Conservation (phyloP, 2,113 vertebrate species). For the Eurypyga helias region DNA sequence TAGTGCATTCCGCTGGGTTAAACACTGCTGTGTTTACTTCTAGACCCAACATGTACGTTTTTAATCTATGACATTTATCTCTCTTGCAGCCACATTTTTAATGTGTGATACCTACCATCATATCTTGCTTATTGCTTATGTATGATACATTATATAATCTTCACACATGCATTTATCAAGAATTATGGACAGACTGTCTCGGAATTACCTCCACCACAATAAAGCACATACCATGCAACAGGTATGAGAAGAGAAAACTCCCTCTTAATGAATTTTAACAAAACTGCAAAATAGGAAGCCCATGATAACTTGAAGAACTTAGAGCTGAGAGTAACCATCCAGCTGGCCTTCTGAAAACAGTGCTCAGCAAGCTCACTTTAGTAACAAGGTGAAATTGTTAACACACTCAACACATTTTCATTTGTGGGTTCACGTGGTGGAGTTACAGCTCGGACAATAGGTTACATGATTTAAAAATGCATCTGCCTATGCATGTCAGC, state of each 20-base stretch:
- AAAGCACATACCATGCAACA: neutral
- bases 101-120: neutral
- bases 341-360: neutral
- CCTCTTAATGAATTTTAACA: neutral
- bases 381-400: neutral
- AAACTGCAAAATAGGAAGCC: neutral
- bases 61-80: neutral
- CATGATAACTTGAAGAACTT: neutral
- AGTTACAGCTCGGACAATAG: neutral
- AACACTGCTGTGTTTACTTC: neutral
- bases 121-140: neutral
- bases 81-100: neutral
- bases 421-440: neutral
- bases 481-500: neutral
- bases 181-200: neutral
- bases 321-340: neutral
- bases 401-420: neutral
- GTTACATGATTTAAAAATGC: neutral
- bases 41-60: neutral
- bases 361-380: neutral
- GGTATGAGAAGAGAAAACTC: neutral
- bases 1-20: neutral
- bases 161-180: neutral
- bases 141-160: neutral
- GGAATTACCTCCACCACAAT: neutral